Evolutionary conservation across 2,113 vertebrate genomes (phyloP).

Genomic region (Atractosteus spatula): DNA sequence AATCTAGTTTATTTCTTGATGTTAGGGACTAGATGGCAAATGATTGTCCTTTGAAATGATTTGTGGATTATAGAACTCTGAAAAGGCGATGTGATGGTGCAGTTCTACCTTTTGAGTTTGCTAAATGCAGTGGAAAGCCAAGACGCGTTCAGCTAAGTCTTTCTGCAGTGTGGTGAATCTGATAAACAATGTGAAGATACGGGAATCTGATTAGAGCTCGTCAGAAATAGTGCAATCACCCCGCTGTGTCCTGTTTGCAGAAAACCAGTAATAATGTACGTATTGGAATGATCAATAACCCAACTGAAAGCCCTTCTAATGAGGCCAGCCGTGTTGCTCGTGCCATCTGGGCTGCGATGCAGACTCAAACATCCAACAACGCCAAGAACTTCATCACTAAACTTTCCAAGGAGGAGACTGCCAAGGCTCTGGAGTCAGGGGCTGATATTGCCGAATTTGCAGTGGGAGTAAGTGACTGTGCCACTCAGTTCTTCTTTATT

Average conservation of each 20-base stretch:
- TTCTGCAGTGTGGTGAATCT: too few relatives aligned
- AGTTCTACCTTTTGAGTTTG: too few relatives aligned
- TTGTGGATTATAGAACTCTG: too few relatives aligned
- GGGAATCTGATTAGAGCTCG: background rate
- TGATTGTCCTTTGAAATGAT: too few relatives aligned
- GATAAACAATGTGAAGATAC: background rate
- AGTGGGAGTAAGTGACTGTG: constrained; percentile 79
- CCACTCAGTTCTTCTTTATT: too few relatives aligned
- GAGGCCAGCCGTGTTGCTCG: constrained; percentile 70
- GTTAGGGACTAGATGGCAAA: too few relatives aligned
- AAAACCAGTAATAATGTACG: constrained; percentile 89
- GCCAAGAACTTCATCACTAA: constrained; percentile 99
- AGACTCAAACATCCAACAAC: constrained; percentile 87
- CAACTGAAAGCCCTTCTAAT: constrained; percentile 55
- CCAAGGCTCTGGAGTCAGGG: constrained; percentile 71
- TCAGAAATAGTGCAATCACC: background rate
- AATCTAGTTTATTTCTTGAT: too few relatives aligned
- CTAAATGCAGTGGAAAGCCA: too few relatives aligned
- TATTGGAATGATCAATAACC: constrained; percentile 90
- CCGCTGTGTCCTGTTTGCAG: constrained; percentile 30
- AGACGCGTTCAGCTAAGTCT: too few relatives aligned
- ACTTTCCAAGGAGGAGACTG: constrained; percentile 86
- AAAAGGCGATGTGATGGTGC: too few relatives aligned
- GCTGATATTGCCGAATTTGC: constrained; percentile 75
- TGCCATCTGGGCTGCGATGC: constrained; percentile 89